Evolutionary conservation across 2,113 vertebrate genomes (phyloP), one percentile per base, ranked within the genome.

Genomic region (Chlamydotis undulata): DNA sequence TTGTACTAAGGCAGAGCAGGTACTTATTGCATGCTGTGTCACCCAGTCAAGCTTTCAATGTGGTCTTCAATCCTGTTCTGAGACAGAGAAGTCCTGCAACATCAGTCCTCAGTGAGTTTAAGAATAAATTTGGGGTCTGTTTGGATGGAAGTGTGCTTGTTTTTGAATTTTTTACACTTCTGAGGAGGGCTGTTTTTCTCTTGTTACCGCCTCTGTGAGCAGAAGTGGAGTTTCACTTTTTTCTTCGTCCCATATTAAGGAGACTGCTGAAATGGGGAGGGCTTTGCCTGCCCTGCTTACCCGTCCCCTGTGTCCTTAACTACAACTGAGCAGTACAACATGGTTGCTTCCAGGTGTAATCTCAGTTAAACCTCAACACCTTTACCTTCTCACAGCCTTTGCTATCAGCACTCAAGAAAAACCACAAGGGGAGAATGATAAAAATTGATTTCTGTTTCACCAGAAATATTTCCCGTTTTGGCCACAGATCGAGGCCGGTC

Each of bases 371-470:
- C 31, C 76, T 81, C 77, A 65, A 78, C 7, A 24, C 56, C 39
- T 79, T 90, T 86, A 63, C 49, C 47, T 91, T 85, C 68, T 77
- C 45, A 8, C 39, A 86, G 60, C 70, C 73, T 64, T 93, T 83
- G 85, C 85, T 88, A 77, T 95, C 92, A 71, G 65, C 69, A 56
- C 75, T 69, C 71, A 28, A n/a, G 89, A 37, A 85, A 92, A 84
- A 49, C 7, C 43, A 68, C 67, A 45, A 77, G 74, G 84, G 61
- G 47, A 49, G 67, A 81, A 92, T 71, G 73, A 91, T 78, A 97
- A 93, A 95, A 97, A 92, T 82, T 74, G 78, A 94, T 88, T 95
- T 96, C 75, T 78, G 56, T 74, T 81, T 94, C 83, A 70, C 55
- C 39, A 81, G 82, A 94, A 94, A 87, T 93, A 94, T 82, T 95